Percentiles rank a stretch among this genome's conserved stretches.
phyloP scores from a whole-genome alignment of 2,797 vertebrate genomes.

The Manis crassicaudata region DNA sequence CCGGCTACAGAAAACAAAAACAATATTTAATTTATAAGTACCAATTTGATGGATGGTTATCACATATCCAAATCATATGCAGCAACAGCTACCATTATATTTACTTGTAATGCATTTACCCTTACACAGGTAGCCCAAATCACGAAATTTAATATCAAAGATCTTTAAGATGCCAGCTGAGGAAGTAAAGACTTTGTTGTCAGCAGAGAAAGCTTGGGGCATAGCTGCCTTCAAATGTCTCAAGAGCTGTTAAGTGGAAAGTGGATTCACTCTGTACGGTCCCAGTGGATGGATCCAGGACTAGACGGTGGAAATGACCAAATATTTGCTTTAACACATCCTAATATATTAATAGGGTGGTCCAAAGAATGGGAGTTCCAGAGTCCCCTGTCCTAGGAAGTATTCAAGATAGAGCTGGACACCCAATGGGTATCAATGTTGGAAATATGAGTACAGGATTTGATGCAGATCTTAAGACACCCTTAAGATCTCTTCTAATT shows the following conservation, averaged over 20 bases:
- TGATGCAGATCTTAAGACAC: background rate
- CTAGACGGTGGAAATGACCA: background rate
- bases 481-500: background rate
- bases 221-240: background rate
- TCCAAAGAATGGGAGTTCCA: background rate
- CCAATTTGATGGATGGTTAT: conserved; percentile 24
- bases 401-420: background rate
- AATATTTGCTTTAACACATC: background rate
- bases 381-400: background rate
- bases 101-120: background rate
- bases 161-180: conserved; percentile 30
- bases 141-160: background rate
- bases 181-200: background rate
- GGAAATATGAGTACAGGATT: background rate
- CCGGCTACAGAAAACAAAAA: conserved; percentile 85
- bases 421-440: background rate
- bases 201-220: background rate
- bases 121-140: background rate
- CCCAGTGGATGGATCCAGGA: background rate
- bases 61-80: background rate
- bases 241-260: background rate
- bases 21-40: background rate
- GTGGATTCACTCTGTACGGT: background rate
- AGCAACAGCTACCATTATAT: background rate
- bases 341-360: background rate